A percentile compares a stretch with the other conserved stretches of the same genome.
These are phyloP conservation scores for Oegoconia quadripuncta DNA, from an alignment of 2,888 invertebrate species.

Conservation along the genomic window DNA sequence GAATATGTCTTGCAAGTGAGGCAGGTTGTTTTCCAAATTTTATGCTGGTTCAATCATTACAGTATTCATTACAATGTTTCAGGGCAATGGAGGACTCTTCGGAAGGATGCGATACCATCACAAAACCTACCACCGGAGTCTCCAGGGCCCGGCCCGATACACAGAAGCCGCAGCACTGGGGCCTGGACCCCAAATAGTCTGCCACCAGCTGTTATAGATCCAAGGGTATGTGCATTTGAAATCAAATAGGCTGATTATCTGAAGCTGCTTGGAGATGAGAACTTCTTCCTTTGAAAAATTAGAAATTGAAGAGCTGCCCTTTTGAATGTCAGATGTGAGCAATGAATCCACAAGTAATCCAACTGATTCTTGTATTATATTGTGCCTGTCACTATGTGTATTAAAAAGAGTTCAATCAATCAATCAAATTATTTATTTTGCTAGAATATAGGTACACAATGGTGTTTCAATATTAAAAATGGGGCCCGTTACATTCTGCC, in stretches of 20 bases:
- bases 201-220: conserved; percentile 34
- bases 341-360: too few species aligned
- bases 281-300: not conserved
- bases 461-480: too few species aligned
- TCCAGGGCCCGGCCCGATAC: conserved; percentile 30
- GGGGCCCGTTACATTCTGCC: too few species aligned
- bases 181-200: conserved; percentile 30
- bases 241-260: not conserved
- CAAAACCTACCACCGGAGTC: conserved; percentile 60
- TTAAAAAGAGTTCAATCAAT: too few species aligned
- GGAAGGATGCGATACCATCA: conserved; percentile 69
- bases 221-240: conserved; percentile 40
- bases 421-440: too few species aligned
- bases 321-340: too few species aligned
- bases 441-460: too few species aligned
- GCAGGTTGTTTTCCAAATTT: too few species aligned
- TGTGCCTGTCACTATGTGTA: too few species aligned
- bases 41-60: not conserved
- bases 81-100: conserved; percentile 70
- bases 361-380: too few species aligned
- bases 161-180: conserved; percentile 32
- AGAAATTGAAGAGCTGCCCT: too few species aligned
- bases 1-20: too few species aligned
- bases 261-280: not conserved
- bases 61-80: conserved; percentile 10